Evolutionary conservation across 1,140 invertebrate genomes (phyloP).

Genomic region (Hyles vespertilio): DNA sequence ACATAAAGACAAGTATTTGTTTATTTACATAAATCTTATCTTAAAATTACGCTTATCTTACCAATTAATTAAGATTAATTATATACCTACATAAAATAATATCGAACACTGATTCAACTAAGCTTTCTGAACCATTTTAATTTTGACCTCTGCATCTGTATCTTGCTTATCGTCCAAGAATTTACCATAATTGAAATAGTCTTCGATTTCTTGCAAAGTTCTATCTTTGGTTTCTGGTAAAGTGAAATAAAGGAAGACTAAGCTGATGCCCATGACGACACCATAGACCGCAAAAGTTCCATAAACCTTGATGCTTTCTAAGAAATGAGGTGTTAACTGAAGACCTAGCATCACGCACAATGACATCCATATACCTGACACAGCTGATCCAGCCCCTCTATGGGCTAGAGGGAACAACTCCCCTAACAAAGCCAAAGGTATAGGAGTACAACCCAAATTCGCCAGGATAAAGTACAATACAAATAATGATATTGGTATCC

Average conservation of each 20-base stretch:
- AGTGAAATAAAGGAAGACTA: constrained; percentile 39
- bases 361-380: constrained; percentile 38
- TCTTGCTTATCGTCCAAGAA: constrained; percentile 23
- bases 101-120: too few species aligned
- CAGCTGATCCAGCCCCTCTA: constrained; percentile 37
- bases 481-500: constrained; percentile 42
- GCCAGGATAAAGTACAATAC: constrained; percentile 44
- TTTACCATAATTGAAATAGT: constrained; percentile 46
- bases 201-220: constrained; percentile 56
- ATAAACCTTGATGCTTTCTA: constrained; percentile 39
- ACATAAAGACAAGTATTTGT: too few species aligned
- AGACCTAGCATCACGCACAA: constrained; percentile 32
- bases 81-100: too few species aligned
- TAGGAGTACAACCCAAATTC: constrained; percentile 57
- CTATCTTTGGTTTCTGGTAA: constrained; percentile 57
- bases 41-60: too few species aligned
- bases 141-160: constrained; percentile 8
- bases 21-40: too few species aligned
- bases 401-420: constrained; percentile 52
- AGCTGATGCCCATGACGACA: constrained; percentile 20
- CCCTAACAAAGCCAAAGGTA: constrained; percentile 49
- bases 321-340: constrained; percentile 45
- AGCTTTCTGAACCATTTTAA: constrained; percentile 10
- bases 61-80: too few species aligned
- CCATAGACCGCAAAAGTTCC: constrained; percentile 52